Percentiles rank a stretch among this genome's conserved stretches.
Conservation (phyloP, 1,140 invertebrate genomes). For the Plectrocnemia conspersa region DNA sequence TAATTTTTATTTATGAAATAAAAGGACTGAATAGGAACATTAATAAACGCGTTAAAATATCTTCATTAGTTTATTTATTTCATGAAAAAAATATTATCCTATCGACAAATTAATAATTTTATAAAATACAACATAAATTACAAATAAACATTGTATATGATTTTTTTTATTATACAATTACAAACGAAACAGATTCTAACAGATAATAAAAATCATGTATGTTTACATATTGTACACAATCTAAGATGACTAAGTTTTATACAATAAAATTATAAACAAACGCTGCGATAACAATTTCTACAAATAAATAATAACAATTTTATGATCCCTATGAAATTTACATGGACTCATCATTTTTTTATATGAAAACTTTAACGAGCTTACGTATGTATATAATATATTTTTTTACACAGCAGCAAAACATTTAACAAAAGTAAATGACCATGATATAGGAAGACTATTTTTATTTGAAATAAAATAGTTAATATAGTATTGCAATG, state of each 20-base stretch:
- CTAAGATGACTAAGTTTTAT: no score
- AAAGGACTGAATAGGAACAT: no score
- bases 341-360: slow-evolving; percentile 16
- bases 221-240: slow-evolving; percentile 15
- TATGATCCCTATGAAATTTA: slow-evolving; percentile 22
- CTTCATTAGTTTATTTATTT: slow-evolving; percentile 21
- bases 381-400: no score
- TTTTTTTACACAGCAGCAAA: no score
- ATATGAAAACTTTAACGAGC: no score
- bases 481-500: no score
- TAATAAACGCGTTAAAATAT: no score
- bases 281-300: slow-evolving; percentile 21
- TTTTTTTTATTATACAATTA: slow-evolving; percentile 14
- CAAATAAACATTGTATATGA: slow-evolving; percentile 6
- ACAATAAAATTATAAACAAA: no score
- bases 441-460: no score
- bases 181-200: slow-evolving; percentile 19
- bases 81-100: slow-evolving; percentile 15
- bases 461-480: no score
- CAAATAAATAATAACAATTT: slow-evolving; percentile 20
- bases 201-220: slow-evolving; percentile 17
- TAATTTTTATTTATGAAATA: no score
- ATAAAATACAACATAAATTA: slow-evolving; percentile 11
- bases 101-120: slow-evolving; percentile 16
- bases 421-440: no score